Evolutionary conservation across 37 sponge, comb jelly and placozoan genomes (phyloP), one percentile per base, ranked within the genome.

Genomic region (Spongia lamella): DNA sequence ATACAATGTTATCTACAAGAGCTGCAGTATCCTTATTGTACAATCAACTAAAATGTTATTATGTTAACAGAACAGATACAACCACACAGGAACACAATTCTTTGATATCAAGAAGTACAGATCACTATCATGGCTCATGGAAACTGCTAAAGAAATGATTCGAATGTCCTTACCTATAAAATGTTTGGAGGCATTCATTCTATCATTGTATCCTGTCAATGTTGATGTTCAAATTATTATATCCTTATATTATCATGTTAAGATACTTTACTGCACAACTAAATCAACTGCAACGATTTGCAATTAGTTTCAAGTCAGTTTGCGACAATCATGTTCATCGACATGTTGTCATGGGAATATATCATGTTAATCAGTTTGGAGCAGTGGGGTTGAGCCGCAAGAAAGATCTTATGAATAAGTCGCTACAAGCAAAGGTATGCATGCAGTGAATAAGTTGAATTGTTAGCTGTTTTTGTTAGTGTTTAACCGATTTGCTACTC

Each of bases 71-170:
- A 43, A 43, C 30, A 88, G 90, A 60, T 97, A 97, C 70, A 93
- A 97, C 53, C 88, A 94, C 85, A 97, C 97, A n/a, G 97, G 97
- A 0, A 87, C 87, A 38, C 97, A 97, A 56, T 97, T 94, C 61
- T 97, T 93, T 86, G 94, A 97, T n/a, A 87, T 97, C 24, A 73
- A 56, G 43, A 97, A 90, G 63, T 79, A 73, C 40, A 72, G 93
- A 47, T 83, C 91, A n/a, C 49, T 94, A 33, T 82, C 87, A 47
- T 84, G 94, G 94, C 39, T 97, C 49, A 94, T 91, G 89, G 97
- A 97, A 22, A 76, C 34, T 17, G 97, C 97, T 29, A 93, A 86
- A 47, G 92, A 94, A 33, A 97, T 97, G 35, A 88, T 97, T 9
- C 73, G 60, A 55, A 94, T 88, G 68, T 92, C 92, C 0, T 79